Evolutionary conservation across 2,888 invertebrate genomes (phyloP), one percentile per base, ranked within the genome.

Genomic region (Microplitis manilae): DNA sequence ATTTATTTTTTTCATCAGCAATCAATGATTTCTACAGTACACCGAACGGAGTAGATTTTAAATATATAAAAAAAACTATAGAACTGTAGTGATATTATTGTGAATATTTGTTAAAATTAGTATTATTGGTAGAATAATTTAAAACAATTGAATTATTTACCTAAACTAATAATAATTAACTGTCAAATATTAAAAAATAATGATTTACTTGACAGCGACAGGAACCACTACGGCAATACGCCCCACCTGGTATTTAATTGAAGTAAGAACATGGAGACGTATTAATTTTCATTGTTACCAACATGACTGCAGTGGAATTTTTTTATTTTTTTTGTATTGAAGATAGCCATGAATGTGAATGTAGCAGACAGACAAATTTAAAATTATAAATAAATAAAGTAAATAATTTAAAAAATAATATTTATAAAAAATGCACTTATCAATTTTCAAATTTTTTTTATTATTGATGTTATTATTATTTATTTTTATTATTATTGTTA

Each of bases 131-230:
- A 17, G 5, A 30, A n/a, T 30, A 15, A 59, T 68, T 20, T 1
- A 39, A n/a, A 17, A 30, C 38, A 72, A 50, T 40, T 9, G 17
- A 20, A 60, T 15, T 13, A 68, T 65, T 82, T 79, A 82, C 82
- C 81, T 82, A 65, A 69, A 77, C 77, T 79, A 73, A 64, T 73
- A 41, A 73, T 72, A 77, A 77, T 78, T 65, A 77, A 79, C 60
- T 77, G 76, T 78, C 76, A 79, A 79, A 79, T 74, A 75, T 68
- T 20, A 75, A 78, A 62, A 79, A 80, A 68, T 79, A 78, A 79
- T 78, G 80, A 81, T 73, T 77, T 78, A 82, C 76, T 67, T 81
- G 80, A 82, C 81, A 81, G 81, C 79, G 80, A 82, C 81, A 81
- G 81, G 79, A 65, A 41, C 38, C 67, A 39, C 50, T 15, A 72